Conservation (phyloP, 2,113 vertebrate species). For the Eupsittula cactorum region DNA sequence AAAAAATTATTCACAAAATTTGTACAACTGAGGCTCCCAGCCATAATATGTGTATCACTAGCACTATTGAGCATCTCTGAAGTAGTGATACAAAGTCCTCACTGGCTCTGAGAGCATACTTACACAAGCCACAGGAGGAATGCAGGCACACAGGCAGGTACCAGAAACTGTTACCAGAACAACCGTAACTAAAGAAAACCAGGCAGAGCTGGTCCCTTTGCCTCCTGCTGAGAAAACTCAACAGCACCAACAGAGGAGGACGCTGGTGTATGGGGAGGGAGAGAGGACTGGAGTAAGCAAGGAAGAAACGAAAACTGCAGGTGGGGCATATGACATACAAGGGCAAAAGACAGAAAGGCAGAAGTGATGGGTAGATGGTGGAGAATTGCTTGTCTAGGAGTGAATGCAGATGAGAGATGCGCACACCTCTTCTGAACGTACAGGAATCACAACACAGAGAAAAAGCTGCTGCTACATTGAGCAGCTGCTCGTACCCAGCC, state of each 20-base stretch:
- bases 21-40: background rate
- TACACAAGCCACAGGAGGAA: background rate
- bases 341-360: background rate
- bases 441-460: background rate
- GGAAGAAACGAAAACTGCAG: background rate
- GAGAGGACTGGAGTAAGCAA: background rate
- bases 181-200: background rate
- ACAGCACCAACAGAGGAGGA: background rate
- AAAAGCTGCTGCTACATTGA: background rate
- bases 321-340: background rate
- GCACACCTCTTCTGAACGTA: accelerated
- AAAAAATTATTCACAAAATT: background rate
- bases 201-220: background rate
- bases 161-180: background rate
- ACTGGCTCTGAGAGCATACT: background rate
- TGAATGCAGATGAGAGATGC: background rate
- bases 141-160: background rate
- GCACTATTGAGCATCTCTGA: background rate
- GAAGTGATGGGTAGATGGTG: background rate
- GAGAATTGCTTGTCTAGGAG: background rate
- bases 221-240: background rate
- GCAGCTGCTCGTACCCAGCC: background rate
- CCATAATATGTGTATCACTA: accelerated
- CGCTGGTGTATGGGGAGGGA: background rate
- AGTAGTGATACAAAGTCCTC: background rate